Evolutionary conservation across 2,888 invertebrate genomes (phyloP).

Genomic region (Drosophila prolongata): DNA sequence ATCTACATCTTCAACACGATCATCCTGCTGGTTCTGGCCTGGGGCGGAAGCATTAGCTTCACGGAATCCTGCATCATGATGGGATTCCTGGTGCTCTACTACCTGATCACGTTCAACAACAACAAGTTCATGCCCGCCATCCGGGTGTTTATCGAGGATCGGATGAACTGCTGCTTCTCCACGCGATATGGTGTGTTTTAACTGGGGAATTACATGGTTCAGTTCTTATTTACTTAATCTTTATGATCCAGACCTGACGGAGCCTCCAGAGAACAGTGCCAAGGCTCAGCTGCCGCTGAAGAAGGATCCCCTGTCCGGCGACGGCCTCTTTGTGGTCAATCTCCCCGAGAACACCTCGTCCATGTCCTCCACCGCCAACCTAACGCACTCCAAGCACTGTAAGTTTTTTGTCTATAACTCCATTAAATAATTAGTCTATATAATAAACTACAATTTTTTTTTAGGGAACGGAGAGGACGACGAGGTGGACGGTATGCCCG

Average conservation of each 20-base stretch:
- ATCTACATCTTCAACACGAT: slow-evolving; percentile 91
- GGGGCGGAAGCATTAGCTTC: slow-evolving; percentile 92
- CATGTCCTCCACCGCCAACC: slow-evolving; percentile 79
- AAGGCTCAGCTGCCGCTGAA: slow-evolving; percentile 83
- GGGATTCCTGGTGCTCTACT: slow-evolving; percentile 90
- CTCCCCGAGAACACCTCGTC: slow-evolving; percentile 81
- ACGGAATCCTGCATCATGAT: slow-evolving; percentile 91
- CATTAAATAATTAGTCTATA: too few species aligned
- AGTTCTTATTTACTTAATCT: neutral
- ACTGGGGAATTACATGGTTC: neutral
- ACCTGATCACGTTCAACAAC: slow-evolving; percentile 90
- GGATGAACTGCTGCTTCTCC: slow-evolving; percentile 83
- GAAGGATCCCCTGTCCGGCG: slow-evolving; percentile 81
- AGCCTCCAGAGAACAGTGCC: slow-evolving; percentile 83
- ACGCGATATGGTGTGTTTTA: slow-evolving; percentile 81
- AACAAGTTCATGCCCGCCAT: slow-evolving; percentile 85
- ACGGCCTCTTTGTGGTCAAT: slow-evolving; percentile 82
- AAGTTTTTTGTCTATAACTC: slow-evolving; percentile 46
- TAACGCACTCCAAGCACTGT: slow-evolving; percentile 81
- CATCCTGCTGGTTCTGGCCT: slow-evolving; percentile 89
- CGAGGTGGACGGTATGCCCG: slow-evolving; percentile 51
- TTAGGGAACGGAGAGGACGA: slow-evolving; percentile 75
- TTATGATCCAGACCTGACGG: slow-evolving; percentile 82
- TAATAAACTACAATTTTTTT: neutral
- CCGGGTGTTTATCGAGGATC: slow-evolving; percentile 83